Conservation (phyloP, 2,113 vertebrate genomes). For the Psophia crepitans region DNA sequence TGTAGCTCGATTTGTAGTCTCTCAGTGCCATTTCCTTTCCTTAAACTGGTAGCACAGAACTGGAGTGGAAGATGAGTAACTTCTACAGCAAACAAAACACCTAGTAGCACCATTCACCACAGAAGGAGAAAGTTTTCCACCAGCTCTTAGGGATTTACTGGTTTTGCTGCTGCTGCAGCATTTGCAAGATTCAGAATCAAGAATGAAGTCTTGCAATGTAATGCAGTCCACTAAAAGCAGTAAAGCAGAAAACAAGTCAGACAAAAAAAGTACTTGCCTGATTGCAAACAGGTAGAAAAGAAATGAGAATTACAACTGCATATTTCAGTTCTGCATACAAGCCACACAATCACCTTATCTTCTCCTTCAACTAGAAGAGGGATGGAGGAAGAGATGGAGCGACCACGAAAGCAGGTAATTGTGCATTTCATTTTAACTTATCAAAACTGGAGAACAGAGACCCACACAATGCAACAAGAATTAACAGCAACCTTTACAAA, state of each 20-base stretch:
- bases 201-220: background rate
- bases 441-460: background rate
- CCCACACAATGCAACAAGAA: background rate
- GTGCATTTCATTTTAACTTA: background rate
- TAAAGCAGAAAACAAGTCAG: background rate
- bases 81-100: background rate
- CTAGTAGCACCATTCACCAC: background rate
- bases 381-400: background rate
- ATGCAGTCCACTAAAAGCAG: background rate
- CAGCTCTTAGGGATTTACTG: background rate
- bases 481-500: background rate
- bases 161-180: background rate
- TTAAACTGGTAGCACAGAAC: background rate
- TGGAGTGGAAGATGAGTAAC: background rate
- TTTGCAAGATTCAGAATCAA: background rate
- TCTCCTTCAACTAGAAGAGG: background rate
- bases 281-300: background rate
- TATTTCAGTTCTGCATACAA: background rate
- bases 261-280: background rate
- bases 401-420: background rate
- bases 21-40: background rate
- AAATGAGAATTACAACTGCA: background rate
- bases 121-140: background rate
- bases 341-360: background rate
- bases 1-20: background rate